Base-by-base conservation (phyloP, 2,888 invertebrate species). In the Corythucha ciliata region DNA sequence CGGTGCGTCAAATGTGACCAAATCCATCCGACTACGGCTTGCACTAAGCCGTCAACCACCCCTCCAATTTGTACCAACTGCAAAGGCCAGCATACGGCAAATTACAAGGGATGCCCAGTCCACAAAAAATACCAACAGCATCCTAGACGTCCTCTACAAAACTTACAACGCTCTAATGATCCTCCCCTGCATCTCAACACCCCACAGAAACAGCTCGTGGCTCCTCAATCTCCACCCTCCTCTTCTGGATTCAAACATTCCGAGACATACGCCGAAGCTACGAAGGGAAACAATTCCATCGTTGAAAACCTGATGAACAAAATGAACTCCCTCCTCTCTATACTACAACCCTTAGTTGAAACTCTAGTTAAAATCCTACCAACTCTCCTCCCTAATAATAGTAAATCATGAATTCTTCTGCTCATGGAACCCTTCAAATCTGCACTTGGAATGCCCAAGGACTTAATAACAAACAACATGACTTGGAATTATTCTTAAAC, bases 61-160 rank as follows among this genome's bases (percentile, higher is more conserved):
- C 29, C 29, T 20, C 45, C 45, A 20, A 32, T 21, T 22, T 45
- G 45, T 24, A 45, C 32, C 3, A 45, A 45, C 12, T 45, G 45
- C 6, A 18, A 27, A 3, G 45, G 32, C 3, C 12, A 7, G 2
- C 45, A 45, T 14, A 45, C 45, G 3, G 45, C 45, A 1, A 32
- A 45, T 22, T 45, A 29, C 20, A 45, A 45, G 21, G 45, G 45
- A 2, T 45, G 45, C 45, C 45, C 45, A 6, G 4, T 32, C n/a
- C 45, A 45, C 16, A 16, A 12, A 12, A 7, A 16, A n/a, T n/a
- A n/a, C n/a, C n/a, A n/a, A n/a, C n/a, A n/a, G n/a, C n/a, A n/a
- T n/a, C n/a, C n/a, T n/a, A n/a, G n/a, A n/a, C n/a, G n/a, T n/a
- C n/a, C n/a, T 8, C 16, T 45, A 32, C 45, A 45, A 29, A 45